phyloP scores from a whole-genome alignment of 2,113 vertebrate species.

The Tychaedon coryphoeus region DNA sequence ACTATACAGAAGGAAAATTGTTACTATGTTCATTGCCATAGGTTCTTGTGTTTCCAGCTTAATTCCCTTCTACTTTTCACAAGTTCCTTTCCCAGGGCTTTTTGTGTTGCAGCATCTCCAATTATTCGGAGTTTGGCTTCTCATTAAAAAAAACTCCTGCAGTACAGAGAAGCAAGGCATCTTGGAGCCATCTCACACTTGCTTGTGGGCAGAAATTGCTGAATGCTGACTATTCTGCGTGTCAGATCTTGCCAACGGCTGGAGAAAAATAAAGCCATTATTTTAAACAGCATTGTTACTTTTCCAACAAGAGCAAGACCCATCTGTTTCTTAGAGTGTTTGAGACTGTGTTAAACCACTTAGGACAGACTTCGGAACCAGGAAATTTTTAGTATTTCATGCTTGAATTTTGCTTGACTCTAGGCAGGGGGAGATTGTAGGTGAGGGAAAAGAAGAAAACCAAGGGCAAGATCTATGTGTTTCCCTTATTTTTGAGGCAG shows the following conservation, averaged over 20 bases:
- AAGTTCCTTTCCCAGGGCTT: background rate
- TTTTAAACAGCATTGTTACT: slow-evolving; percentile 48
- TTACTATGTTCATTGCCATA: background rate
- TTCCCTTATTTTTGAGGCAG: background rate
- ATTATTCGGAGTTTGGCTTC: background rate
- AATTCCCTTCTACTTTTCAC: background rate
- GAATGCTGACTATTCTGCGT: slow-evolving; percentile 65
- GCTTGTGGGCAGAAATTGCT: slow-evolving; percentile 65
- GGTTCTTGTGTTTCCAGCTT: background rate
- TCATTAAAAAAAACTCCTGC: background rate
- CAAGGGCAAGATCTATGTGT: background rate
- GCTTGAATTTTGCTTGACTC: background rate
- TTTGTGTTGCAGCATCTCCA: background rate
- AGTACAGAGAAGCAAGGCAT: background rate
- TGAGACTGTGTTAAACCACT: background rate
- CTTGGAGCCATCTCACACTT: slow-evolving; percentile 51
- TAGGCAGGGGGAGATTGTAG: rapidly evolving
- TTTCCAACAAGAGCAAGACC: background rate
- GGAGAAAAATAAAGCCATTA: slow-evolving; percentile 63
- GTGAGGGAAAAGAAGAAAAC: background rate
- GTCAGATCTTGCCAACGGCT: slow-evolving; percentile 27
- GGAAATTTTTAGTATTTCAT: background rate
- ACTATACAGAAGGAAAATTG: background rate
- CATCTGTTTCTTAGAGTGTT: background rate
- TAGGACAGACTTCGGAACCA: background rate